Base-by-base conservation (phyloP, 2,888 invertebrate genomes). In the Drosophila limbata region DNA sequence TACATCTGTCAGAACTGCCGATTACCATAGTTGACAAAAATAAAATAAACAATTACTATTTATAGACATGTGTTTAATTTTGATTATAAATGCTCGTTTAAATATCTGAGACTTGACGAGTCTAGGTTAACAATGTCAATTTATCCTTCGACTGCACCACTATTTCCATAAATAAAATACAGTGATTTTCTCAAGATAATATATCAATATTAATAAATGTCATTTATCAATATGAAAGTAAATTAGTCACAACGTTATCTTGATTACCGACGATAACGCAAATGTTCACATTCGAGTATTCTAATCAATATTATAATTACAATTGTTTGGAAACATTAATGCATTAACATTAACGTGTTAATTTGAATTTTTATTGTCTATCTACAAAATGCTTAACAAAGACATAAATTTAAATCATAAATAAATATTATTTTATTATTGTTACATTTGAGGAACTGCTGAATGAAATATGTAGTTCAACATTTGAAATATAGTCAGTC, bases 211-310 rank as follows among this genome's bases (percentile, higher is more conserved):
- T 19, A 25, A 19, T 21, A 33, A 19, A 31, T 21, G 44, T 19
- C 15, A 45, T 56, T 56, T 17, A 57, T 57, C 37, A 57, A 35
- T 4, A 4, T 5, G 25, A 37, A 25, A 37, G 35, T 47, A 37
- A 47, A 37, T 57, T 47, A 47, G 17, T 25, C 35, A 9, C 15
- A 15, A 4, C 3, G 11, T 37, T 57, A 48, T 59, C 57, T 48
- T 9, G 37, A 47, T 47, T 47, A 48, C 37, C 17, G 21, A 25
- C 15, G 9, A 11, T 9, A n/a, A 11, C 13, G 19, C 11, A 35
- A 50, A 50, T 50, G 35, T 13, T 51, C 21, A 51, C 33, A 19
- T 4, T 5, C 8, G 6, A n/a, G 3, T n/a, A 21, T 37, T 13
- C 21, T 37, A 35, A 51, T 51, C 13, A 19, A 21, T 8, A 51